phyloP scores from a whole-genome alignment of 2,113 vertebrate species.

The Phoenicopterus ruber region DNA sequence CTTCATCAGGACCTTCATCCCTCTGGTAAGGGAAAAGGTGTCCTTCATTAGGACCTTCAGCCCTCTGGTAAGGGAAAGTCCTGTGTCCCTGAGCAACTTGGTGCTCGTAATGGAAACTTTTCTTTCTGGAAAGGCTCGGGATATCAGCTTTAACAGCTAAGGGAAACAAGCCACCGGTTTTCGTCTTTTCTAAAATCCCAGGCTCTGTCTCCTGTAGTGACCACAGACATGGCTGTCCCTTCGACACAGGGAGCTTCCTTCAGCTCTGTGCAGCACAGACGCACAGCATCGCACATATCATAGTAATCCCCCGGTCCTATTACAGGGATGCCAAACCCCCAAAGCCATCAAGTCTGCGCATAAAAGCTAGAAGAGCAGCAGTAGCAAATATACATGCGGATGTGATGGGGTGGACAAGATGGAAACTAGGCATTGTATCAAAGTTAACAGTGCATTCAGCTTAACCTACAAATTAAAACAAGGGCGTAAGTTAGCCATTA shows the following conservation, averaged over 20 bases:
- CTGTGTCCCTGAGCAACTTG: neutral
- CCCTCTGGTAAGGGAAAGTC: neutral
- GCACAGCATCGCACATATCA: accelerated
- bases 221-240: neutral
- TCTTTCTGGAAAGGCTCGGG: neutral
- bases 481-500: neutral
- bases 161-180: neutral
- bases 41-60: neutral
- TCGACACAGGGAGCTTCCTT: neutral
- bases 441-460: neutral
- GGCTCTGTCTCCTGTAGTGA: too few relatives aligned
- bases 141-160: neutral
- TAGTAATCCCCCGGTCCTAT: neutral
- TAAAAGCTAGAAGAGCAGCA: neutral
- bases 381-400: neutral
- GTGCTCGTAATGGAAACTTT: accelerated
- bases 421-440: neutral
- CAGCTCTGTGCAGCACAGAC: neutral
- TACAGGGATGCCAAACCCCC: neutral
- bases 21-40: neutral
- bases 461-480: neutral
- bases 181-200: neutral
- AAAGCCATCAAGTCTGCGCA: neutral
- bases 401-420: neutral
- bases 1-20: neutral